Evolutionary conservation across 2,113 vertebrate genomes (phyloP).

Genomic region (Paramormyrops kingsleyae): DNA sequence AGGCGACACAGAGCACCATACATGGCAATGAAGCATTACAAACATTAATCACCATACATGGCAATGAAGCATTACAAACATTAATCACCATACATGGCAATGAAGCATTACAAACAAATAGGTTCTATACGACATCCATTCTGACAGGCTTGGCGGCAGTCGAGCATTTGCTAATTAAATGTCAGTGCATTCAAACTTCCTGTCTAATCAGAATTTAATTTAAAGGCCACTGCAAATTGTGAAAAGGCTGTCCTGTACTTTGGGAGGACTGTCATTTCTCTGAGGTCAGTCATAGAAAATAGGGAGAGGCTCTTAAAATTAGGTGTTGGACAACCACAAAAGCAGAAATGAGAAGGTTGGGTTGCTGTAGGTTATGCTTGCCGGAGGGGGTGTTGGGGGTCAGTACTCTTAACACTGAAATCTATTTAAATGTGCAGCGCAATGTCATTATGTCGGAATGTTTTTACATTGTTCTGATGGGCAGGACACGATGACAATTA

Average conservation of each 20-base stretch:
- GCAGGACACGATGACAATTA: neutral
- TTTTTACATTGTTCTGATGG: neutral
- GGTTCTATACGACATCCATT: neutral
- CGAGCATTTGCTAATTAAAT: slow-evolving; percentile 26
- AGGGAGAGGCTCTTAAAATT: neutral
- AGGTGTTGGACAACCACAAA: neutral
- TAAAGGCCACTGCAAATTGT: neutral
- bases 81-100: neutral
- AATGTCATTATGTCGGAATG: neutral
- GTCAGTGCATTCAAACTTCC: slow-evolving; percentile 20
- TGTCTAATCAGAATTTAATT: slow-evolving; percentile 13
- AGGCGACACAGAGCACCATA: neutral
- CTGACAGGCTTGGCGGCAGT: neutral
- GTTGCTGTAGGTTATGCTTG: neutral
- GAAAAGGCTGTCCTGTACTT: neutral
- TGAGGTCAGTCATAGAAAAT: neutral
- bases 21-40: neutral
- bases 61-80: neutral
- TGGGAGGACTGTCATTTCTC: neutral
- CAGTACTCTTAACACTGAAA: neutral
- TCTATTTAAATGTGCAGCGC: neutral
- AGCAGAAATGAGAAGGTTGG: neutral
- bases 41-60: neutral
- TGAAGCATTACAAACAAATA: neutral
- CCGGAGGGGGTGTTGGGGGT: neutral